Conservation (phyloP, 2,888 invertebrate species). For the Cabera pusaria region DNA sequence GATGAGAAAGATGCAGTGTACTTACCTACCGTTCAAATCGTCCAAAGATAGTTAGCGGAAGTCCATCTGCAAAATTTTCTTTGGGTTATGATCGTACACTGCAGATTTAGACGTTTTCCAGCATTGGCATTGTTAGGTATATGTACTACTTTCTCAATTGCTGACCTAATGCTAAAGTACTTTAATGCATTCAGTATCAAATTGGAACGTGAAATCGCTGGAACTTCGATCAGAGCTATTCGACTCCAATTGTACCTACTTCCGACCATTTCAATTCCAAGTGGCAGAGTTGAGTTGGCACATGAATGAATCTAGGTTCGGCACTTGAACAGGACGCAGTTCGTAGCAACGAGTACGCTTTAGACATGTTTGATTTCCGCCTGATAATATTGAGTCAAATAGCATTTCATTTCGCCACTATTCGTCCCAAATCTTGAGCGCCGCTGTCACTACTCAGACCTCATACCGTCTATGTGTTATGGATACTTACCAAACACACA, state of each 20-base stretch:
- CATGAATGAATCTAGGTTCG: constrained; percentile 33
- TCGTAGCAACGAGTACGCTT: constrained; percentile 37
- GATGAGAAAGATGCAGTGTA: no score
- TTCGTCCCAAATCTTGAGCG: constrained; percentile 33
- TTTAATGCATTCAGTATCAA: constrained; percentile 14
- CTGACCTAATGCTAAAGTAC: constrained; percentile 8
- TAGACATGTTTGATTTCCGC: constrained; percentile 56
- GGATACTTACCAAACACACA: no score
- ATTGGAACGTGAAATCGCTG: constrained; percentile 15
- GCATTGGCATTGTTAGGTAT: no score
- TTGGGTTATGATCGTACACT: no score
- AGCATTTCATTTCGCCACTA: constrained; percentile 24
- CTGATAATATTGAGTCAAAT: constrained; percentile 36
- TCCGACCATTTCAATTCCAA: constrained; percentile 25
- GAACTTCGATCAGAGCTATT: constrained; percentile 14
- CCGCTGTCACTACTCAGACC: constrained; percentile 1
- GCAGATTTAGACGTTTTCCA: no score
- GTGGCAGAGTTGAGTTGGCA: constrained; percentile 26
- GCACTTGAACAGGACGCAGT: constrained; percentile 35
- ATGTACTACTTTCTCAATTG: constrained; percentile 18
- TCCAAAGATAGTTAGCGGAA: no score
- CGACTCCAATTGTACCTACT: constrained; percentile 25
- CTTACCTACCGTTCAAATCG: no score
- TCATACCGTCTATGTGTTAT: no score
- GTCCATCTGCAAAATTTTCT: no score